phyloP scores from a whole-genome alignment of 2,113 vertebrate genomes.

The Gallinago paraguaiae region DNA sequence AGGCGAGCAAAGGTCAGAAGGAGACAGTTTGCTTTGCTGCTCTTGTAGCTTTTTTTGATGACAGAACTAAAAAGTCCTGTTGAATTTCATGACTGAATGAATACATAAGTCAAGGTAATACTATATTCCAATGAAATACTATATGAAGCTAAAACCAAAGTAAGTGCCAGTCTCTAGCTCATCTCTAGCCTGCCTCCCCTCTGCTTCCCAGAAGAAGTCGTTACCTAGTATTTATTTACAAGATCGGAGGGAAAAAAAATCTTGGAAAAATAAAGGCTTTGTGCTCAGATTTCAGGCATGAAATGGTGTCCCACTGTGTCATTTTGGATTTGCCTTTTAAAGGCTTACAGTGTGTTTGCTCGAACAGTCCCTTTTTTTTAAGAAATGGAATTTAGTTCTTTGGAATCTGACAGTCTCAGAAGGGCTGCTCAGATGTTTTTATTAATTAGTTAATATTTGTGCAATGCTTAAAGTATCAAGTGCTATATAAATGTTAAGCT shows the following conservation, averaged over 20 bases:
- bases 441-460: conserved; percentile 66
- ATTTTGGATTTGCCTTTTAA: conserved; percentile 42
- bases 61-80: conserved; percentile 26
- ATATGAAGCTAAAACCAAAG: conserved; percentile 30
- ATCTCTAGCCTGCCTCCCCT: conserved; percentile 23
- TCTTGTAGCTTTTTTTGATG: conserved; percentile 20
- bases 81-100: conserved; percentile 40
- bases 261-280: conserved; percentile 39
- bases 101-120: conserved; percentile 31
- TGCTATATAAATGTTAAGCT: conserved; percentile 39
- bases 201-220: conserved; percentile 14
- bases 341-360: conserved; percentile 7
- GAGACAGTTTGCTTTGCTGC: neutral
- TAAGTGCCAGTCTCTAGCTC: conserved; percentile 52
- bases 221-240: conserved; percentile 54
- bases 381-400: conserved; percentile 29
- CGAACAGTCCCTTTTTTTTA: neutral
- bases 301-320: conserved; percentile 46
- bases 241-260: neutral
- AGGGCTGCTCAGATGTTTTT: conserved; percentile 54
- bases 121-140: conserved; percentile 27
- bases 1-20: conserved; percentile 21
- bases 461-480: conserved; percentile 56
- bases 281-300: conserved; percentile 21
- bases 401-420: conserved; percentile 50